phyloP scores from a whole-genome alignment of 2,797 vertebrate species.

The Bryconaethiops microstoma region DNA sequence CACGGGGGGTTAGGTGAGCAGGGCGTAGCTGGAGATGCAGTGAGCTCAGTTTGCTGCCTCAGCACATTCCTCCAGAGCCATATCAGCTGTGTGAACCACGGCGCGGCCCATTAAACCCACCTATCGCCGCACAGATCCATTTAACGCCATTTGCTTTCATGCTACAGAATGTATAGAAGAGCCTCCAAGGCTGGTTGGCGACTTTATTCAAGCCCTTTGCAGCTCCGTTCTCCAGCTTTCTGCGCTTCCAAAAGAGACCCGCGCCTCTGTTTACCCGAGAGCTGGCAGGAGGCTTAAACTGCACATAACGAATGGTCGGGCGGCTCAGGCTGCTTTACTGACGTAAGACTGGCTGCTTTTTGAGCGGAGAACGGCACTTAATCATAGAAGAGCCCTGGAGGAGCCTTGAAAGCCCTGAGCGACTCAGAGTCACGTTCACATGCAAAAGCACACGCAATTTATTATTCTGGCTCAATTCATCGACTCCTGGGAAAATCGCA shows the following conservation, averaged over 20 bases:
- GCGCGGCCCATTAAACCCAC: neutral
- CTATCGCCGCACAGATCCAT: neutral
- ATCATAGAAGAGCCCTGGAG: slow-evolving; percentile 21
- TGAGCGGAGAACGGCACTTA: neutral
- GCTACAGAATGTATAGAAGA: neutral
- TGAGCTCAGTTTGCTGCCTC: slow-evolving; percentile 28
- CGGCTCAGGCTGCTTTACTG: slow-evolving; percentile 39
- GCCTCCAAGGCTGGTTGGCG: neutral
- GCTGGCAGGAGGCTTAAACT: slow-evolving; percentile 14
- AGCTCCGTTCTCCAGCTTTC: slow-evolving; percentile 15
- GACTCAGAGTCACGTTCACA: slow-evolving; percentile 4
- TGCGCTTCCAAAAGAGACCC: slow-evolving; percentile 9
- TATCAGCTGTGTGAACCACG: slow-evolving; percentile 2
- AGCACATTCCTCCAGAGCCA: slow-evolving; percentile 34
- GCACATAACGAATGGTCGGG: slow-evolving; percentile 32
- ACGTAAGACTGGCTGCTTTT: slow-evolving; percentile 35
- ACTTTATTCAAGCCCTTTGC: slow-evolving; percentile 10
- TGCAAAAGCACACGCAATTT: slow-evolving; percentile 25
- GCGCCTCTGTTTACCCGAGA: neutral
- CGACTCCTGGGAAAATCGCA: slow-evolving; percentile 41
- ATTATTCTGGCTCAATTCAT: slow-evolving; percentile 32
- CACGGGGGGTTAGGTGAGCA: slow-evolving; percentile 19
- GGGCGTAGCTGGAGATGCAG: slow-evolving; percentile 21
- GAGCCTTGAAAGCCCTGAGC: neutral
- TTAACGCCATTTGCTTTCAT: neutral